These are phyloP conservation scores for Zingel zingel DNA, from an alignment of 2,113 vertebrate species.

Conservation along the genomic window DNA sequence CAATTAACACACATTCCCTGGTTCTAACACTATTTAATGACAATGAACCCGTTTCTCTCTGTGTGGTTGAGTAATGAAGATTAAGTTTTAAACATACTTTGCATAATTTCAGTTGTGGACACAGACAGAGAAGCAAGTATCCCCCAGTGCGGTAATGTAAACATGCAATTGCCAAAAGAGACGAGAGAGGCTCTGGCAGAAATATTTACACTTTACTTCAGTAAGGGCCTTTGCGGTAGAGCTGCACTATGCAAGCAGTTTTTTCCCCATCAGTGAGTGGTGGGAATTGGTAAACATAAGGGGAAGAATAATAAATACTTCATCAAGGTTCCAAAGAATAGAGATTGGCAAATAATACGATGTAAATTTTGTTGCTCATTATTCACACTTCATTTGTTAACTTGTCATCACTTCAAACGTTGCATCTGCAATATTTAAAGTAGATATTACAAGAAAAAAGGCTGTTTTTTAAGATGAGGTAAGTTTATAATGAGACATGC, in stretches of 20 bases:
- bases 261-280: conserved; percentile 46
- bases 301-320: conserved; percentile 76
- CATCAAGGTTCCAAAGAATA: conserved; percentile 63
- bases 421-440: conserved; percentile 40
- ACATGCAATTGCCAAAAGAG: conserved; percentile 65
- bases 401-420: conserved; percentile 51
- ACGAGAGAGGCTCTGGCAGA: conserved; percentile 52
- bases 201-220: conserved; percentile 69
- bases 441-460: not conserved
- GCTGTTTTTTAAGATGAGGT: conserved; percentile 4
- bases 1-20: conserved; percentile 36
- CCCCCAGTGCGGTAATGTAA: conserved; percentile 58
- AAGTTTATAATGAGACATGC: conserved; percentile 28
- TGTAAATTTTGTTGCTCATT: conserved; percentile 66
- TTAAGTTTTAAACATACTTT: conserved; percentile 69
- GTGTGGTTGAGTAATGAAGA: conserved; percentile 60
- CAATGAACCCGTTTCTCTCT: conserved; percentile 13
- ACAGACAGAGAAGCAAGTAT: conserved; percentile 53
- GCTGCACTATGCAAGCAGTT: conserved; percentile 30
- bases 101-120: conserved; percentile 65
- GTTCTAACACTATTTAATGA: conserved; percentile 39
- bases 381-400: conserved; percentile 59
- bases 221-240: conserved; percentile 24
- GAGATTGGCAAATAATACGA: conserved; percentile 63
- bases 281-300: conserved; percentile 71